Percentiles rank a stretch among this genome's conserved stretches.
phyloP scores from a whole-genome alignment of 2,888 invertebrate genomes.

The Brachypalpus laphriformis region DNA sequence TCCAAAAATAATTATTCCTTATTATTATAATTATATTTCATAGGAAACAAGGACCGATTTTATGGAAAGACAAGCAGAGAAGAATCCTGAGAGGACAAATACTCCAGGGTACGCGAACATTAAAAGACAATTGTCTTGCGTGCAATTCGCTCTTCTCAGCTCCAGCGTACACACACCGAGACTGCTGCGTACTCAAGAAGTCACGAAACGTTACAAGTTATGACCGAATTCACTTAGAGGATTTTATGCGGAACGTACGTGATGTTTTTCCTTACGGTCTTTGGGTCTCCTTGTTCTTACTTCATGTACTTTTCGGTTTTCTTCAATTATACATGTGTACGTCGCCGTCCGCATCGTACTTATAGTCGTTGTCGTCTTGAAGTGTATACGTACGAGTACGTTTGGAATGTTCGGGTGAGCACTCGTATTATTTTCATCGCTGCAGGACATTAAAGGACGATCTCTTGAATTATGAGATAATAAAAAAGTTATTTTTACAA shows the following conservation, averaged over 20 bases:
- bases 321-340: conserved; percentile 70
- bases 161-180: not conserved
- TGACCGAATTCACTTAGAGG: conserved; percentile 81
- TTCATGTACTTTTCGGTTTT: conserved; percentile 14
- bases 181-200: conserved; percentile 60
- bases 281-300: conserved; percentile 13
- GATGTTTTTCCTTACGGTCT: conserved; percentile 68
- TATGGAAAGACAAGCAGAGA: not conserved
- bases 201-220: conserved; percentile 79
- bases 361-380: conserved; percentile 27
- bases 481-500: conserved; percentile 73
- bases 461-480: conserved; percentile 73
- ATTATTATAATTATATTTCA: conserved; percentile 12
- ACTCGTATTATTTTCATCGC: conserved; percentile 72
- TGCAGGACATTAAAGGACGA: conserved; percentile 72
- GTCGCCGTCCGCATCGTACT: not conserved
- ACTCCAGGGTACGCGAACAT: conserved; percentile 50
- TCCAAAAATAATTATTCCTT: too few relatives aligned
- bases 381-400: conserved; percentile 23
- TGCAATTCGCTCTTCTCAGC: conserved; percentile 37
- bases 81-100: conserved; percentile 17
- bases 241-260: conserved; percentile 81
- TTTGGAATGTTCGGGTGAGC: conserved; percentile 51
- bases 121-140: conserved; percentile 71
- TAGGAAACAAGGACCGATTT: conserved; percentile 23